Conservation (phyloP, 2,888 invertebrate species). For the Octodonta nipae region DNA sequence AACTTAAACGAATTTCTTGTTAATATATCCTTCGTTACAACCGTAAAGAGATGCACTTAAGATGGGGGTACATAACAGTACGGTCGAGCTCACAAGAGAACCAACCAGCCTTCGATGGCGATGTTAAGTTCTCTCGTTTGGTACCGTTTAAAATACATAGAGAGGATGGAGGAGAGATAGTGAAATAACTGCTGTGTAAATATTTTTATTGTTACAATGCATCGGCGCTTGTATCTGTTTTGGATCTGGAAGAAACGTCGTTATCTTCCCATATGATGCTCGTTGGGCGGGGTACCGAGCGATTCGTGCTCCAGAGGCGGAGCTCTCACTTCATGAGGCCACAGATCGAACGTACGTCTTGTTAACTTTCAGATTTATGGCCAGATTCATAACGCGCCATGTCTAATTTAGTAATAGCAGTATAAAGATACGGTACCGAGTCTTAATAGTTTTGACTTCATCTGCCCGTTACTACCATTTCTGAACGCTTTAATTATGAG, state of each 20-base stretch:
- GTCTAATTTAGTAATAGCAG: conserved; percentile 22
- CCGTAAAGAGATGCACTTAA: no score
- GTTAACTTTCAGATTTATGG: conserved; percentile 36
- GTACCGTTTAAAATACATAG: no score
- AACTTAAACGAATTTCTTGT: no score
- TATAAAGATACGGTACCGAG: conserved; percentile 9
- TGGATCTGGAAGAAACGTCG: conserved; percentile 14
- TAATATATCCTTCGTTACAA: no score
- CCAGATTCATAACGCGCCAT: conserved; percentile 17
- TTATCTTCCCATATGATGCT: conserved; percentile 33
- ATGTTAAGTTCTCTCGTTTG: no score
- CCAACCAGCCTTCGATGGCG: no score
- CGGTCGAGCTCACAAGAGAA: no score
- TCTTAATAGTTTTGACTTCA: conserved; percentile 14
- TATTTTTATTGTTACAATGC: conserved; percentile 34
- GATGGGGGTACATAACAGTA: no score
- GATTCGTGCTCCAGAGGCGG: conserved; percentile 34
- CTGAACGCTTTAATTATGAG: conserved; percentile 11
- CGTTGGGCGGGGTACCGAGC: conserved; percentile 28
- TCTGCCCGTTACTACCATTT: conserved; percentile 10
- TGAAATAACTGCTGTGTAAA: conserved; percentile 33
- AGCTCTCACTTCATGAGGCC: conserved; percentile 32
- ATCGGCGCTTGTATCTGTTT: conserved; percentile 20
- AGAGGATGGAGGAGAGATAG: conserved; percentile 14
- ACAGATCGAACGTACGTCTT: conserved; percentile 30